Percentiles rank a stretch among this genome's conserved stretches.
These are phyloP conservation scores for Tragelaphus strepsiceros DNA, from an alignment of 2,113 vertebrate genomes.

Conservation along the genomic window DNA sequence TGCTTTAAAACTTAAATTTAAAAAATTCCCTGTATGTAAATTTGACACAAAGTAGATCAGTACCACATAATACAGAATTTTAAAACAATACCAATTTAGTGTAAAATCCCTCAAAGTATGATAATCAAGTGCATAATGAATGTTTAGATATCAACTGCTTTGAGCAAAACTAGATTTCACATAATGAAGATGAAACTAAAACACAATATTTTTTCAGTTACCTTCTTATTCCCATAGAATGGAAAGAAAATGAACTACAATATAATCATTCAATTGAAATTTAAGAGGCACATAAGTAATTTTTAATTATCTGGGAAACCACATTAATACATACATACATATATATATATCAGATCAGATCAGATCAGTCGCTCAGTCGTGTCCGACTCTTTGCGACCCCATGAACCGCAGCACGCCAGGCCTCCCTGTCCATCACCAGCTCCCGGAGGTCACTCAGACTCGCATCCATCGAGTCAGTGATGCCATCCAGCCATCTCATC, in stretches of 20 bases:
- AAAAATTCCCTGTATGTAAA: neutral
- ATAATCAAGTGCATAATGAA: neutral
- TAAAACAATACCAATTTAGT: constrained; percentile 22
- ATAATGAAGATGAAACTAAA: neutral
- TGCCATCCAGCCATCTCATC: no score
- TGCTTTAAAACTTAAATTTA: neutral
- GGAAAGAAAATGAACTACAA: neutral
- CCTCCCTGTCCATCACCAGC: no score
- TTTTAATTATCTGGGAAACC: neutral
- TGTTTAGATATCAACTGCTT: neutral
- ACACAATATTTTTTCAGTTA: neutral
- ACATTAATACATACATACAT: neutral
- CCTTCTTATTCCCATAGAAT: neutral
- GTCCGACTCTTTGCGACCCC: no score
- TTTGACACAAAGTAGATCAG: neutral
- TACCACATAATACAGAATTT: neutral
- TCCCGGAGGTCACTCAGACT: no score
- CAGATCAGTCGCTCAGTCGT: no score
- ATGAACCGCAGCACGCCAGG: no score
- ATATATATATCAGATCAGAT: neutral
- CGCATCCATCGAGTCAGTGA: no score
- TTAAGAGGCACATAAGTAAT: neutral
- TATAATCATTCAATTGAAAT: neutral
- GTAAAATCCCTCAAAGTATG: neutral
- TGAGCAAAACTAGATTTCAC: constrained; percentile 15